A percentile compares a stretch with the other conserved stretches of the same genome.
These are phyloP conservation scores for Tiliacea citrago DNA, from an alignment of 2,888 invertebrate species.

Conservation along the genomic window DNA sequence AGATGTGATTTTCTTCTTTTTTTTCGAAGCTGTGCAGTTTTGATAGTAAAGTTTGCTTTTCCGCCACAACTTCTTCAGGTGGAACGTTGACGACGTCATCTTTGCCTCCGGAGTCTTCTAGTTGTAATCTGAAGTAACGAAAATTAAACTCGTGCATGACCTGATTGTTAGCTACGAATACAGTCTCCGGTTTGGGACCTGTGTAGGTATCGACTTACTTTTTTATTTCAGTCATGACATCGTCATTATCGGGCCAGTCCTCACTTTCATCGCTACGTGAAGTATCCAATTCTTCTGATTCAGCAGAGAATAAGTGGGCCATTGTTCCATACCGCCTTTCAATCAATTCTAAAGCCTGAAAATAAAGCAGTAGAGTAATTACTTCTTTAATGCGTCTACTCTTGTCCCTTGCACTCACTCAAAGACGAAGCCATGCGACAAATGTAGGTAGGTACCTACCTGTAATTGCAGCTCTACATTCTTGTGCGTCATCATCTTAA, in stretches of 20 bases:
- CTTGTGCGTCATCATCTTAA: conserved; percentile 97
- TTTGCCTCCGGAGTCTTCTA: conserved; percentile 78
- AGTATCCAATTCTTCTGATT: conserved; percentile 80
- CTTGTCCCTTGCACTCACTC: not conserved
- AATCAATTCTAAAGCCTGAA: conserved; percentile 95
- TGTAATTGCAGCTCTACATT: conserved; percentile 97
- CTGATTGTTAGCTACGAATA: not conserved
- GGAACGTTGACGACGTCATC: conserved; percentile 76
- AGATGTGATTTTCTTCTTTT: conserved; percentile 82
- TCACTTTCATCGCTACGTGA: conserved; percentile 80
- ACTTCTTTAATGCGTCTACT: not conserved
- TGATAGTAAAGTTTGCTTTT: conserved; percentile 83
- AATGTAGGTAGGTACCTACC: conserved; percentile 74
- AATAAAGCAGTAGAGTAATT: not conserved
- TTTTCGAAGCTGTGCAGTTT: conserved; percentile 85
- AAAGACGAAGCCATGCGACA: conserved; percentile 1
- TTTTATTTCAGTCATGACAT: conserved; percentile 92
- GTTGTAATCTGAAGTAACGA: conserved; percentile 76
- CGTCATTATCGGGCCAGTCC: conserved; percentile 87
- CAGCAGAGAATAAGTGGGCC: conserved; percentile 91
- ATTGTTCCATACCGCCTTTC: conserved; percentile 94
- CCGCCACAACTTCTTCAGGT: conserved; percentile 84
- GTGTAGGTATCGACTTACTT: conserved; percentile 80
- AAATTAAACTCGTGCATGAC: not conserved
- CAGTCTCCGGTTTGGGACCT: not conserved